Evolutionary conservation across 2,113 vertebrate genomes (phyloP).

Genomic region (Centropus bengalensis): DNA sequence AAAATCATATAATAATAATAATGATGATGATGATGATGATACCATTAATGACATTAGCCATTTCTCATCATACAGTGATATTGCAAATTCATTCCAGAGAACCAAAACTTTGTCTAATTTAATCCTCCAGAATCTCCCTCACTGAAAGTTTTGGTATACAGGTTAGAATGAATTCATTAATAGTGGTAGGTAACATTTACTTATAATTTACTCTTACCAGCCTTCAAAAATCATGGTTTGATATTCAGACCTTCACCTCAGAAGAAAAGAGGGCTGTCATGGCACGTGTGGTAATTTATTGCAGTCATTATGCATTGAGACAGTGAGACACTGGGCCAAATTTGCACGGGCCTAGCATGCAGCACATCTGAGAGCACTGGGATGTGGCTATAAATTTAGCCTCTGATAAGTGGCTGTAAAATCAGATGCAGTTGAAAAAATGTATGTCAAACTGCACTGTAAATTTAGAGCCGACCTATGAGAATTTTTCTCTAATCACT

Average conservation of each 20-base stretch:
- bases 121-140: neutral
- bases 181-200: neutral
- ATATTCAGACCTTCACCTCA: neutral
- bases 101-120: neutral
- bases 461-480: constrained; percentile 48
- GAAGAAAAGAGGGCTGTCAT: neutral
- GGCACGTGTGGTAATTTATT: neutral
- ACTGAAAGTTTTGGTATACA: neutral
- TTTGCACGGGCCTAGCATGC: neutral
- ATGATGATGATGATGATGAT: neutral
- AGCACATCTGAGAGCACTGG: neutral
- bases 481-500: constrained; percentile 47
- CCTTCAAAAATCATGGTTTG: neutral
- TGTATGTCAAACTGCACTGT: neutral
- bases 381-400: constrained; percentile 30
- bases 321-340: neutral
- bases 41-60: neutral
- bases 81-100: neutral
- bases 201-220: neutral
- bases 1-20: neutral
- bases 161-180: neutral
- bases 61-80: neutral
- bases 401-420: constrained; percentile 21
- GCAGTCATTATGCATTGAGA: neutral
- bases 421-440: constrained; percentile 17